Evolutionary conservation across 2,797 vertebrate species (phyloP), one percentile per base, ranked within the genome.

Genomic region (Oreonectes daqikongensis): DNA sequence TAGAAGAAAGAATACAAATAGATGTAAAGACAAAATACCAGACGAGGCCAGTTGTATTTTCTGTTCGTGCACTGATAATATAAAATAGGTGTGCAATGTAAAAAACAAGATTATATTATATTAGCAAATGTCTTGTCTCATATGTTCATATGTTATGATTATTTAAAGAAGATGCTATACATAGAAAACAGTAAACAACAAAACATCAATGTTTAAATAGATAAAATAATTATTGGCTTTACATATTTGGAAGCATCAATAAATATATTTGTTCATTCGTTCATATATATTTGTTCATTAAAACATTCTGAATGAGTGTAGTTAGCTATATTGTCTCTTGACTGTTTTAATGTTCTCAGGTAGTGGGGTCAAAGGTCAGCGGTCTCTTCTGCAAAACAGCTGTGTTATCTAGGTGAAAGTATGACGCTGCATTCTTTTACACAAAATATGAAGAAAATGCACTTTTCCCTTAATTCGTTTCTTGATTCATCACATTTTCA

Each of bases 351-450:
- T 28, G 53, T 70, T 71, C 18, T 64, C 68, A 63, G 75, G 75
- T 78, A 69, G 60, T 17, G 3, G n/a, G 73, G 73, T 76, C 73
- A 76, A 76, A 76, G 65, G 73, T 76, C 73, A 68, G 42, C 64
- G 24, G 48, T 59, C 64, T 68, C n/a, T 48, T 59, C 40, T 59
- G 28, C 44, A 67, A 67, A 75, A 35, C 73, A 66, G 52, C 52
- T 76, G 73, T 35, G 40, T n/a, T 60, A 48, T 76, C 42, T 68
- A 26, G 64, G 64, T 60, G 52, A 68, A 59, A 68, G 64, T 48
- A 48, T 26, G 40, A 48, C 48, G 53, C 26, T 59, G n/a, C 40
- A 10, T 55, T 59, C 20, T 75, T 75, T 55, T 10, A 66, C 4
- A 20, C 30, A 42, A 14, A 26, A 64, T 5, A 1, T 30, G 12